Percentiles rank a stretch among this genome's conserved stretches.
Conservation (phyloP, 1,140 invertebrate species). For the Ladona fulva region DNA sequence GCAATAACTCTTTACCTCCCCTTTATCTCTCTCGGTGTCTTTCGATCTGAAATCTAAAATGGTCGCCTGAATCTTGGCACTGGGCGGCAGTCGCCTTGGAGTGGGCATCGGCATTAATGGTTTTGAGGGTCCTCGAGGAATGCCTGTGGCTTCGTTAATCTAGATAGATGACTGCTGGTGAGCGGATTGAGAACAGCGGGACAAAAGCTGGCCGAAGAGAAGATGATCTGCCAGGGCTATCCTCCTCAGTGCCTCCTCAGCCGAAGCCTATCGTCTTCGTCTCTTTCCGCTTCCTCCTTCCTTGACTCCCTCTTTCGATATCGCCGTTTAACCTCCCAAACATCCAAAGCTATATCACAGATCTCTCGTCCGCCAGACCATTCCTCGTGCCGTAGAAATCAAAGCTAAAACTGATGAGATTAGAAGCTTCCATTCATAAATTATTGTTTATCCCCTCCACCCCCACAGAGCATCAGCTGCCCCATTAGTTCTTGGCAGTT, state of each 20-base stretch:
- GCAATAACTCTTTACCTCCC: no score
- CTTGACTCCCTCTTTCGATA: not conserved
- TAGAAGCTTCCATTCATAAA: no score
- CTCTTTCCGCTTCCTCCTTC: not conserved
- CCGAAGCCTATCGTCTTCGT: not conserved
- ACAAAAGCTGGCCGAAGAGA: not conserved
- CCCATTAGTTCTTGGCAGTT: no score
- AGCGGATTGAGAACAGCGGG: not conserved
- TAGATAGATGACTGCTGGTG: not conserved
- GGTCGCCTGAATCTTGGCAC: no score
- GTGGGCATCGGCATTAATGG: not conserved
- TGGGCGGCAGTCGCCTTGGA: no score
- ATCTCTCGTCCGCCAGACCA: no score
- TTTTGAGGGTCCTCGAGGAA: not conserved
- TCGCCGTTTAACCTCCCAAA: not conserved
- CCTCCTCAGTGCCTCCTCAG: not conserved
- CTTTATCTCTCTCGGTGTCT: no score
- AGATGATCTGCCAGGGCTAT: not conserved
- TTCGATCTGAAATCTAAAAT: no score
- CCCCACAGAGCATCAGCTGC: no score
- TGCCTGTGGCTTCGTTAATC: not conserved
- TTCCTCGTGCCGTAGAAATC: no score
- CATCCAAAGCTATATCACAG: not conserved
- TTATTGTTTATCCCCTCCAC: no score
- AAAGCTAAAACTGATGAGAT: no score